Percentiles rank a stretch among this genome's conserved stretches.
These are phyloP conservation scores for Vulpes lagopus DNA, from an alignment of 2,113 vertebrate species.

Conservation along the genomic window DNA sequence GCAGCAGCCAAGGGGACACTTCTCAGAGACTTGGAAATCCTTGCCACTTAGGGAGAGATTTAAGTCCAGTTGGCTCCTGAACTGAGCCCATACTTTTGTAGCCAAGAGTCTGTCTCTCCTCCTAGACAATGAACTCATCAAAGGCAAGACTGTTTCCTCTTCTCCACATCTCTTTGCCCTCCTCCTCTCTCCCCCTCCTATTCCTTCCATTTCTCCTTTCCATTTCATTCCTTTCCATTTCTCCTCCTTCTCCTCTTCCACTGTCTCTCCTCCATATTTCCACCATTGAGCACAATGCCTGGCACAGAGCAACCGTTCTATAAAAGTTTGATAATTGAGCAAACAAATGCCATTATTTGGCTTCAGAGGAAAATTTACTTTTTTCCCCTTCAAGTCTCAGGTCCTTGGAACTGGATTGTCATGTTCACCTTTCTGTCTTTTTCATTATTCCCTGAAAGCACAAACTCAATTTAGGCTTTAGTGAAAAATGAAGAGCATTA, in stretches of 20 bases:
- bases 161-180: not conserved
- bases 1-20: not conserved
- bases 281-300: not conserved
- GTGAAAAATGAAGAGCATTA: constrained; percentile 83
- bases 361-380: constrained; percentile 43
- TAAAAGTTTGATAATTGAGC: not conserved
- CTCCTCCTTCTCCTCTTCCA: not conserved
- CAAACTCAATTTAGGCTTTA: constrained; percentile 80
- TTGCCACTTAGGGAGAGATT: not conserved
- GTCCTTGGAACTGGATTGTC: constrained; percentile 70
- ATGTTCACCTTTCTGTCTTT: constrained; percentile 80
- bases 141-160: not conserved
- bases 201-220: not conserved
- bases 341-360: constrained; percentile 50
- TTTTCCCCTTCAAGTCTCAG: not conserved
- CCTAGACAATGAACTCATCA: not conserved
- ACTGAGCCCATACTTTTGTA: not conserved
- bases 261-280: not conserved
- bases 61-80: not conserved
- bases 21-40: constrained; percentile 29
- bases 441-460: constrained; percentile 81
- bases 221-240: too few relatives aligned
- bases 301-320: not conserved
- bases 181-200: not conserved
- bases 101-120: not conserved